Percentiles rank a stretch among this genome's conserved stretches.
Evolutionary conservation across 2,888 invertebrate genomes (phyloP).

Genomic region (Tholera decimalis): DNA sequence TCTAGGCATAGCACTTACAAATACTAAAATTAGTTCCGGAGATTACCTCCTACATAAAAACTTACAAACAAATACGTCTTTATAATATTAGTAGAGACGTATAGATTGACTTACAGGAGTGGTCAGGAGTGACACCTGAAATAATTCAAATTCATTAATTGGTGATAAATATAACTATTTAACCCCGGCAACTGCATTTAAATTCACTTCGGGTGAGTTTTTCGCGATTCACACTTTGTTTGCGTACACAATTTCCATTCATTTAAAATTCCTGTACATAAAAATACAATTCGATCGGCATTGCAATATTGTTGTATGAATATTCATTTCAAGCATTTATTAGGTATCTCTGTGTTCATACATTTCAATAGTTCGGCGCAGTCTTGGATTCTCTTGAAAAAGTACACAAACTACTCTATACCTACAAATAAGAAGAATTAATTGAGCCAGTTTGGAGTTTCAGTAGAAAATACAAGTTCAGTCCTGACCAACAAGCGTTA

Average conservation of each 20-base stretch:
- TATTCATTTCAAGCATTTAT: conserved; percentile 53
- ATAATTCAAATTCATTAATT: too few relatives aligned
- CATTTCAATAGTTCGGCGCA: conserved; percentile 12
- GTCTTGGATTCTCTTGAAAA: conserved; percentile 31
- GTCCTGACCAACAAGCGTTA: conserved; percentile 12
- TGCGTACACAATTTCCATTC: conserved; percentile 22
- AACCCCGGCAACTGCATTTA: background rate
- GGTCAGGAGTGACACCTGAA: too few relatives aligned
- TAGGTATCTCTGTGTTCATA: conserved; percentile 24
- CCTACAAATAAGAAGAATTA: conserved; percentile 40
- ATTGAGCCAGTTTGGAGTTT: conserved; percentile 26
- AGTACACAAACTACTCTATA: conserved; percentile 44
- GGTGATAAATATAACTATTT: background rate
- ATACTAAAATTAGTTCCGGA: too few relatives aligned
- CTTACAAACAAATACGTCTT: too few relatives aligned
- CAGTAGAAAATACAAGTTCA: background rate
- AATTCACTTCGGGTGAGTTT: background rate
- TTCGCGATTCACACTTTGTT: conserved; percentile 4
- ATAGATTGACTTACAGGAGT: too few relatives aligned
- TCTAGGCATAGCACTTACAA: too few relatives aligned
- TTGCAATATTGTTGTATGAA: conserved; percentile 40
- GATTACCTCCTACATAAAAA: too few relatives aligned
- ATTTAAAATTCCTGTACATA: conserved; percentile 37
- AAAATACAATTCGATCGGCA: conserved; percentile 30
- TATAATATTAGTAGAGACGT: too few relatives aligned